Conservation (phyloP, 2,888 invertebrate species). For the Agriopis leucophaearia region DNA sequence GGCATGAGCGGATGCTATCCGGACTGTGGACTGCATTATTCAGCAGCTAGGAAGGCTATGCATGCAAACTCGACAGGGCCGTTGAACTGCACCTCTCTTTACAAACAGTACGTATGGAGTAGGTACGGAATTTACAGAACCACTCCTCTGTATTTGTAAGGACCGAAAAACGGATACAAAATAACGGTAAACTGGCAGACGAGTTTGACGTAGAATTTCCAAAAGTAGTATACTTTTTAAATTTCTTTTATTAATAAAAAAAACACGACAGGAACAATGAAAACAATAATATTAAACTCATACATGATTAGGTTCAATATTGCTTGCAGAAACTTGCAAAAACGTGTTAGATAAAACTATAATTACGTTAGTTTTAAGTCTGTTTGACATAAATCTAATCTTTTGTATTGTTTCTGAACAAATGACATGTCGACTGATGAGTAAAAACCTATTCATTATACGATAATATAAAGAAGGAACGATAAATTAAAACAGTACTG, state of each 20-base stretch:
- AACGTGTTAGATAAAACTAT: neutral
- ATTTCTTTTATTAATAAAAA: too few species aligned
- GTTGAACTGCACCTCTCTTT: slow-evolving; percentile 51
- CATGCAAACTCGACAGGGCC: slow-evolving; percentile 60
- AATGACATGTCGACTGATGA: too few species aligned
- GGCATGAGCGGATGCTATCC: slow-evolving; percentile 41
- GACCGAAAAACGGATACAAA: slow-evolving; percentile 1
- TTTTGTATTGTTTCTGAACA: neutral
- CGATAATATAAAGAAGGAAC: neutral
- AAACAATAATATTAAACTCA: neutral
- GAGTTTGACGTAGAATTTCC: neutral
- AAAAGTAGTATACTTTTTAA: too few species aligned
- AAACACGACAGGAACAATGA: too few species aligned
- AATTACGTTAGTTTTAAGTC: neutral
- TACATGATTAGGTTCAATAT: neutral
- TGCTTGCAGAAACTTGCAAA: neutral
- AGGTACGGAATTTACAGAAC: slow-evolving; percentile 4
- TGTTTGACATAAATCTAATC: neutral
- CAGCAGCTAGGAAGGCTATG: slow-evolving; percentile 67
- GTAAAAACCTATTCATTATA: neutral
- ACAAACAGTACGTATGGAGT: slow-evolving; percentile 35
- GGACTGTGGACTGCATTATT: slow-evolving; percentile 69
- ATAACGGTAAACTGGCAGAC: neutral
- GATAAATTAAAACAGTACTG: neutral
- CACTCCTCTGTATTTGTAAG: slow-evolving; percentile 3